Evolutionary conservation across 2,888 invertebrate genomes (phyloP).

Genomic region (Cheilosia variabilis): DNA sequence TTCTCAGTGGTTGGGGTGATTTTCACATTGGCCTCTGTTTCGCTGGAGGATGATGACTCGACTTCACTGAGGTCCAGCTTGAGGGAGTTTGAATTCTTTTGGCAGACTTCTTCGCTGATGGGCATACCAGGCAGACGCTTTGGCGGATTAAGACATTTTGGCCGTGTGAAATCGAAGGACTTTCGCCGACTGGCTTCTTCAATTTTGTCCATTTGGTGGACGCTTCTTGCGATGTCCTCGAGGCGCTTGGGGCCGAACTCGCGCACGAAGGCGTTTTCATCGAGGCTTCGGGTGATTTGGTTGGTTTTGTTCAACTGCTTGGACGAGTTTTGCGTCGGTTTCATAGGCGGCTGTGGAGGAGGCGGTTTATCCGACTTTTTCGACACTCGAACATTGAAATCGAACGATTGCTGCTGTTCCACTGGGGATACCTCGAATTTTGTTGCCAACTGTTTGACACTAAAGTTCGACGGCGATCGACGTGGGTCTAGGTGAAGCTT

Average conservation of each 20-base stretch:
- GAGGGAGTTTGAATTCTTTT: constrained; percentile 67
- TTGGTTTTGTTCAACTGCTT: constrained; percentile 86
- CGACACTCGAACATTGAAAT: constrained; percentile 82
- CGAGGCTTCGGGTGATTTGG: constrained; percentile 88
- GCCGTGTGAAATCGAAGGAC: constrained; percentile 86
- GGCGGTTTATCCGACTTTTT: constrained; percentile 65
- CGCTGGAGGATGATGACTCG: constrained; percentile 64
- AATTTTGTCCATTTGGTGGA: constrained; percentile 80
- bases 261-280: constrained; percentile 89
- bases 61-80: constrained; percentile 62
- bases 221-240: constrained; percentile 80
- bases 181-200: constrained; percentile 84
- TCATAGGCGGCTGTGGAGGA: constrained; percentile 46
- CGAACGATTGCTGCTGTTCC: constrained; percentile 85
- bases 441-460: constrained; percentile 87
- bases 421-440: constrained; percentile 87
- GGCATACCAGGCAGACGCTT: constrained; percentile 84
- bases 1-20: constrained; percentile 87
- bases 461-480: constrained; percentile 84
- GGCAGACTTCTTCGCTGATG: constrained; percentile 81
- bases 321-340: constrained; percentile 43
- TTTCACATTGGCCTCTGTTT: constrained; percentile 79
- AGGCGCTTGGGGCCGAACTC: constrained; percentile 85
- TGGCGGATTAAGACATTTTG: constrained; percentile 85
- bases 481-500: constrained; percentile 77